Base-by-base conservation (phyloP, 1,140 invertebrate species). In the Colletes latitarsis region DNA sequence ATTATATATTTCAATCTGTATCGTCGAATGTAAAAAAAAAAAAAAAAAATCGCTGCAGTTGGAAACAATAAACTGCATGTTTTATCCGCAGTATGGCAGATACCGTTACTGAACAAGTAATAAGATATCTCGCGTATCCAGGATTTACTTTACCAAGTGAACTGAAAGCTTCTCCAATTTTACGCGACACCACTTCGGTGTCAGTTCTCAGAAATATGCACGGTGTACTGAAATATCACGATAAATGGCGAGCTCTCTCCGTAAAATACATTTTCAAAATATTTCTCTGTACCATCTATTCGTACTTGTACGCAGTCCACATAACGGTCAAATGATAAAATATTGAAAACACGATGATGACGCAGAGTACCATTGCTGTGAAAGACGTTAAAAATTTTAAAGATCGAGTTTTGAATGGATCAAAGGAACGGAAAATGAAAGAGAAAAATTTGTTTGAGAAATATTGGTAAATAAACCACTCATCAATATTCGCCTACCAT, bases 131-230 rank as follows among this genome's bases (percentile, higher is more conserved):
- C 43, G 17, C 10, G 9, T 17, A 21, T 62, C 58, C 46, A 19
- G 17, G 30, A 66, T 75, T 66, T 64, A 75, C 46, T 75, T 55
- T 53, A 19, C 49, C 17, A 67, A 46, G 43, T 52, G 64, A 49
- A 74, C 60, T 30, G n/a, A 43, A 66, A 66, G 60, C 62, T n/a
- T 55, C 63, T 66, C n/a, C 46, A 53, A 52, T 55, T 75, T 75
- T 30, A 75, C 41, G 30, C 30, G 30, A 10, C 9, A 64, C 46
- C n/a, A 4, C 6, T 19, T 3, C n/a, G 4, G 4, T 46, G 8
- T 49, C 6, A 14, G 30, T 41, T 41, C 60, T 3, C 30, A n/a
- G 30, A 64, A 64, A 64, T 52, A 30, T 30, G 10, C 10, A n/a
- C 17, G 12, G 46, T 19, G 49, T n/a, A 53, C 46, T 41, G 17